These are phyloP conservation scores for Tachycineta bicolor DNA, from an alignment of 2,113 vertebrate species.

Conservation along the genomic window DNA sequence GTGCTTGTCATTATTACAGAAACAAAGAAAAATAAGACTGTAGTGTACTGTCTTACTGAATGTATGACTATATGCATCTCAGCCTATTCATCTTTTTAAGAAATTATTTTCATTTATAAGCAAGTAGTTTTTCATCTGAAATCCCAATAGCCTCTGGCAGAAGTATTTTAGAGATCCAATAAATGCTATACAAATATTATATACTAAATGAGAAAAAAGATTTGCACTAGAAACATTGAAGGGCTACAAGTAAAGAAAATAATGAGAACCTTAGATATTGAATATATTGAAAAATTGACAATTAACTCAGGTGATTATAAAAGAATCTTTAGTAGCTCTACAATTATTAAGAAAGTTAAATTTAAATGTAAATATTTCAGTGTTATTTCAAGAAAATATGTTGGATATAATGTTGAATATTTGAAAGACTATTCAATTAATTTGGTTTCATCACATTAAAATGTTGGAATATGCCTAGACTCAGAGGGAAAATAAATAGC, in stretches of 20 bases:
- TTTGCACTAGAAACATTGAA: neutral
- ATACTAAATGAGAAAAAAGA: neutral
- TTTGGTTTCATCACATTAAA: neutral
- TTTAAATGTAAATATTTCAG: neutral
- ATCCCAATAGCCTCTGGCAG: neutral
- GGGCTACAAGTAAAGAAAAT: neutral
- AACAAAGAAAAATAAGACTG: slow-evolving; percentile 2
- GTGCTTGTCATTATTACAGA: slow-evolving; percentile 11
- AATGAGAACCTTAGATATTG: neutral
- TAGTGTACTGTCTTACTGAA: neutral
- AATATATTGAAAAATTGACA: neutral
- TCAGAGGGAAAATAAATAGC: neutral
- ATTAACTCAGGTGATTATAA: neutral
- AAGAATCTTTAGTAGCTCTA: neutral
- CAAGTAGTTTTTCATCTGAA: slow-evolving; percentile 4
- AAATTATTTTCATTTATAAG: slow-evolving; percentile 27
- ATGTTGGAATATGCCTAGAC: neutral
- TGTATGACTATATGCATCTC: neutral
- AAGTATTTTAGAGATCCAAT: neutral
- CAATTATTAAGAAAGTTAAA: neutral
- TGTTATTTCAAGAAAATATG: neutral
- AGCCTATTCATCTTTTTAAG: slow-evolving; percentile 18
- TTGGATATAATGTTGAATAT: neutral
- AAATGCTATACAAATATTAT: slow-evolving; percentile 9
- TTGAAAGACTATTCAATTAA: neutral